Evolutionary conservation across 1,140 invertebrate genomes (phyloP).

Genomic region (Drosophila littoralis): DNA sequence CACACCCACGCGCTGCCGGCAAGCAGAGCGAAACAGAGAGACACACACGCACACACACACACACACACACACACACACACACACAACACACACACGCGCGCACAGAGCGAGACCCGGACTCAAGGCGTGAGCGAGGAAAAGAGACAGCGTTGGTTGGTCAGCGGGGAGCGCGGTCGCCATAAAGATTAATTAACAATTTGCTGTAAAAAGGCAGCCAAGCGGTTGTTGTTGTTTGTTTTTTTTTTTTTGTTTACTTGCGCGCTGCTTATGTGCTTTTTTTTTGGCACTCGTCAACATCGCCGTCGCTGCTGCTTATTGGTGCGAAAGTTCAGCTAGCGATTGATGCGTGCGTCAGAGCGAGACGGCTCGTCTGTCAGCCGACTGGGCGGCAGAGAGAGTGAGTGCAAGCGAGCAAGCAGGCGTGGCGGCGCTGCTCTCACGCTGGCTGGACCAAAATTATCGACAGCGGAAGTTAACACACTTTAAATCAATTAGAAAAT

Average conservation of each 20-base stretch:
- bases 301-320: constrained; percentile 71
- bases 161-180: constrained; percentile 30
- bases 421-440: constrained; percentile 22
- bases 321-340: constrained; percentile 68
- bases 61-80: neutral
- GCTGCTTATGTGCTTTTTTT: constrained; percentile 43
- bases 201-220: constrained; percentile 54
- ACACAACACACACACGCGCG: neutral
- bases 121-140: constrained; percentile 9
- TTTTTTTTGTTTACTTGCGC: constrained; percentile 17
- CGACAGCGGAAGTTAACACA: constrained; percentile 83
- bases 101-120: constrained; percentile 5
- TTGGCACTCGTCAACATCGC: constrained; percentile 61
- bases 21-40: constrained; percentile 10
- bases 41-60: neutral
- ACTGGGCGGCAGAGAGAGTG: constrained; percentile 2
- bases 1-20: constrained; percentile 30
- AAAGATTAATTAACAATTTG: constrained; percentile 83
- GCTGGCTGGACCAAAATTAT: constrained; percentile 73
- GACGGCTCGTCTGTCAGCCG: constrained; percentile 34
- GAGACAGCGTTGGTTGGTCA: constrained; percentile 1
- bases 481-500: constrained; percentile 84
- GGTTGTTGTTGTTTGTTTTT: constrained; percentile 4
- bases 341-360: constrained; percentile 55
- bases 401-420: constrained; percentile 22